Conservation (phyloP, 2,113 vertebrate genomes). For the Ctenomys sociabilis region DNA sequence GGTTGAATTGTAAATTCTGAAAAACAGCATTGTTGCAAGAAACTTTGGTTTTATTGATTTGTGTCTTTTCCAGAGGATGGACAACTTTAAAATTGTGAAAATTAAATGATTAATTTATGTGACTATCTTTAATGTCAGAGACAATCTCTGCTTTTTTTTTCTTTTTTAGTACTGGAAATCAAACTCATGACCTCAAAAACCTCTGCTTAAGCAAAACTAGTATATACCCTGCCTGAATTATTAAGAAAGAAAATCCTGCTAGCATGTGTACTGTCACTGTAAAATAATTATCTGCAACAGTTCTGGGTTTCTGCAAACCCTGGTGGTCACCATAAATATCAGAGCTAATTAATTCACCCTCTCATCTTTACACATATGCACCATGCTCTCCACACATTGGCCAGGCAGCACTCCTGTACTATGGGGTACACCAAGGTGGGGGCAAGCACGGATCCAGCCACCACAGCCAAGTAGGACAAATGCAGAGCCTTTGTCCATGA, state of each 20-base stretch:
- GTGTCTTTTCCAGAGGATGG: neutral
- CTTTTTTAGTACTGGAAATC: no score
- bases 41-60: neutral
- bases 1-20: neutral
- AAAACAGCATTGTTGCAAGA: neutral
- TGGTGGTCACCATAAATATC: neutral
- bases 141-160: neutral
- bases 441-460: neutral
- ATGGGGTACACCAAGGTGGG: accelerated
- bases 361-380: no score
- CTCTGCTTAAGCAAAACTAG: neutral
- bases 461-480: neutral
- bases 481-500: neutral
- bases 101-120: neutral
- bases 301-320: neutral
- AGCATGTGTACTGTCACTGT: neutral
- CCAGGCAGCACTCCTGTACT: accelerated
- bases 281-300: neutral
- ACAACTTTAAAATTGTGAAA: constrained; percentile 28
- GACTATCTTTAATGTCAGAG: neutral
- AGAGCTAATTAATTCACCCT: neutral
- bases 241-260: neutral
- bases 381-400: neutral
- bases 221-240: neutral
- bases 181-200: neutral